These are phyloP conservation scores for Serrognathus titanus DNA, from an alignment of 2,888 invertebrate species.

Conservation along the genomic window DNA sequence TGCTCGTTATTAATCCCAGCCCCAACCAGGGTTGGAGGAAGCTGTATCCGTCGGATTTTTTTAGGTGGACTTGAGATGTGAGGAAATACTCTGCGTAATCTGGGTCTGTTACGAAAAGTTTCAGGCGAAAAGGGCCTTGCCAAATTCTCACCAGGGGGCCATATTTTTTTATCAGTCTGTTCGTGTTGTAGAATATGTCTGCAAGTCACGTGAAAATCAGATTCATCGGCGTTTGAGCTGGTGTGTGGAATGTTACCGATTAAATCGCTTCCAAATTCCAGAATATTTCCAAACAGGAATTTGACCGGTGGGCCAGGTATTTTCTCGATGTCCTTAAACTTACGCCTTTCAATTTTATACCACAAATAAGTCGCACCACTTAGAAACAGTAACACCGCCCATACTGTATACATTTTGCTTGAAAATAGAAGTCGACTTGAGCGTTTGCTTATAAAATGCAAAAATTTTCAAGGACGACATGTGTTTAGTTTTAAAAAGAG, in stretches of 20 bases:
- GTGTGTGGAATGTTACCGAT: slow-evolving; percentile 9
- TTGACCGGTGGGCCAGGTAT: slow-evolving; percentile 10
- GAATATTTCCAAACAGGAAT: slow-evolving; percentile 15
- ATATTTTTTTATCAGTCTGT: slow-evolving; percentile 13
- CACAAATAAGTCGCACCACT: neutral
- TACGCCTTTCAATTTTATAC: neutral
- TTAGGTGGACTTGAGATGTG: slow-evolving; percentile 25
- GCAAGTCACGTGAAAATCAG: too few relatives aligned
- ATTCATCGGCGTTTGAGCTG: too few relatives aligned
- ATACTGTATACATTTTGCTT: too few relatives aligned
- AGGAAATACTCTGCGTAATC: slow-evolving; percentile 23
- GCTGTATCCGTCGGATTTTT: slow-evolving; percentile 25
- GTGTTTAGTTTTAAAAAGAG: too few relatives aligned
- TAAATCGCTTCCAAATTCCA: slow-evolving; percentile 17
- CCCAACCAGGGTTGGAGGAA: slow-evolving; percentile 26
- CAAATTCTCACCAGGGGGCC: slow-evolving; percentile 23
- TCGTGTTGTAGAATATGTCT: slow-evolving; percentile 8
- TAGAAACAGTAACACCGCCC: too few relatives aligned
- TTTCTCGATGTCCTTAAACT: slow-evolving; percentile 12
- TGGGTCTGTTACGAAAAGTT: slow-evolving; percentile 23
- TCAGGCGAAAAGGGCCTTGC: slow-evolving; percentile 16
- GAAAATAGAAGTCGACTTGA: too few relatives aligned
- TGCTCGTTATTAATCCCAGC: slow-evolving; percentile 24
- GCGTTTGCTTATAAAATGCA: too few relatives aligned
- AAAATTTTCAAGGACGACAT: too few relatives aligned